A percentile compares a stretch with the other conserved stretches of the same genome.
phyloP scores from a whole-genome alignment of 2,113 vertebrate genomes.

The Gymnorhina tibicen region DNA sequence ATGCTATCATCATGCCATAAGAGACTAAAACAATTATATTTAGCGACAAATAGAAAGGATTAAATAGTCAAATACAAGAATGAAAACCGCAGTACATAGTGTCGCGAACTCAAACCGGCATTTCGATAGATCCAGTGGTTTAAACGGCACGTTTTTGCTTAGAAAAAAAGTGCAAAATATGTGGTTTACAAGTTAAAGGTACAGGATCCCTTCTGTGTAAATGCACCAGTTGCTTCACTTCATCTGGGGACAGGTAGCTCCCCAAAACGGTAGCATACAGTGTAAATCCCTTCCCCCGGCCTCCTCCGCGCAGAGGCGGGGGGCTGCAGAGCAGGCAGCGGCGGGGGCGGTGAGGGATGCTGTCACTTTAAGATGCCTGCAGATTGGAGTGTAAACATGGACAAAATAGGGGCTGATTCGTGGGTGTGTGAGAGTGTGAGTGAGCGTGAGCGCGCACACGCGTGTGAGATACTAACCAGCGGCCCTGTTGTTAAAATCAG shows the following conservation, averaged over 20 bases:
- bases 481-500: constrained; percentile 87
- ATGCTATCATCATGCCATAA: constrained; percentile 99
- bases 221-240: constrained; percentile 67
- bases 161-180: constrained; percentile 94
- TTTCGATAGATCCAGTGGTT: constrained; percentile 97
- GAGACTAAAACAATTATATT: constrained; percentile 99
- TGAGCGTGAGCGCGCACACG: constrained; percentile 69
- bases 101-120: constrained; percentile 98
- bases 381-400: constrained; percentile 98
- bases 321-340: constrained; percentile 37
- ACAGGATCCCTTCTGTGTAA: constrained; percentile 89
- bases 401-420: constrained; percentile 88
- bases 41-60: constrained; percentile 99
- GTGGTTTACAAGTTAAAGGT: constrained; percentile 96
- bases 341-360: constrained; percentile 76
- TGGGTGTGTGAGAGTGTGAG: constrained; percentile 62
- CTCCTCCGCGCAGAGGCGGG: neutral
- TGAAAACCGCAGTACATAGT: constrained; percentile 98
- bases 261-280: constrained; percentile 47
- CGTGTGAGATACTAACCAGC: constrained; percentile 84
- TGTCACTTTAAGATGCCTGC: constrained; percentile 98
- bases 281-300: constrained; percentile 2
- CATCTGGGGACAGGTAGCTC: constrained; percentile 15
- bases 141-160: constrained; percentile 86
- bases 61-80: constrained; percentile 99